Base-by-base conservation (phyloP, 1,140 invertebrate genomes). In the Drosophila lacteicornis region DNA sequence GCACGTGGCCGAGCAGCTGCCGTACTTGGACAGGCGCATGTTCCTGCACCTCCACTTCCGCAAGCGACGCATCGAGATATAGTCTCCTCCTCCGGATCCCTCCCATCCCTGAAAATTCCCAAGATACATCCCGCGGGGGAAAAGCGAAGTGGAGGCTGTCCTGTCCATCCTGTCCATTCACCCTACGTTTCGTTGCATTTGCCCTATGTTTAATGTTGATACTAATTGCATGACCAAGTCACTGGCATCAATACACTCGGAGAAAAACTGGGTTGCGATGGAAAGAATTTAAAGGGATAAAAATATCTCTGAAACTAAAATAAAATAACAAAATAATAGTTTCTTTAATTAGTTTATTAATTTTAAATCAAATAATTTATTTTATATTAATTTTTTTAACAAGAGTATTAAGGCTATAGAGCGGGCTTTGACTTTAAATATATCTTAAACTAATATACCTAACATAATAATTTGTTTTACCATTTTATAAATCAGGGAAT, bases 1-100 rank as follows among this genome's bases (percentile, higher is more conserved):
- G 55, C 69, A 88, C 63, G 70, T 71, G 69, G 81, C 85, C 59
- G 69, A 82, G 60, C 80, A 79, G 69, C 73, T 84, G 79, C 91
- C 91, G 17, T 92, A 91, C 36, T 15, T 86, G 73, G 82, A 86
- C 65, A 92, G 87, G 61, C 85, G 91, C 77, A 92, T 92, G 91
- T 91, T 92, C 76, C 86, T 79, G 49, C 85, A 92, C 58, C 84
- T 91, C 61, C 80, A 87, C 65, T 92, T 82, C 79, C 85, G 85
- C 76, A 92, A 92, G 65, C 92, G 90, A 67, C 79, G 77, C 30
- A 57, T 85, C 67, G 80, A 92, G 77, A 59, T 92, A 58, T 92
- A 65, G 90, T 12, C 22, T 12, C 11, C 30, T 19, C 25, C n/a
- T 11, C 27, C 6, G 15, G 13, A 30, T n/a, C 43, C 33, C 4